Evolutionary conservation across 2,888 invertebrate species (phyloP).

Genomic region (Andricus quercusramuli): DNA sequence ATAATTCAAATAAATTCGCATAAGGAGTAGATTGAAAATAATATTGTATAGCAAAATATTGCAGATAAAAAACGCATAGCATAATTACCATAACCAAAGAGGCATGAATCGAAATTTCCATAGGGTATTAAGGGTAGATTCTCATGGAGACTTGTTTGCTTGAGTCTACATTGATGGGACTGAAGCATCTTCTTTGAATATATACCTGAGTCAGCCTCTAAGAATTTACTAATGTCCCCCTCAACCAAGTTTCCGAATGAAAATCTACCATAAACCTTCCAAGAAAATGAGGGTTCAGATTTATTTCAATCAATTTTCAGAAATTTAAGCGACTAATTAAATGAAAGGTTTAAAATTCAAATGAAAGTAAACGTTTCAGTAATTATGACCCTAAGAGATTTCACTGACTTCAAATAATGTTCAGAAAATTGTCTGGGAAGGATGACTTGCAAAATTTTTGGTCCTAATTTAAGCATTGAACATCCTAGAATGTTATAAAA

Average conservation of each 20-base stretch:
- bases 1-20: background rate
- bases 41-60: background rate
- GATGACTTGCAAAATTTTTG: too few species aligned
- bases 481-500: too few species aligned
- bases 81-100: background rate
- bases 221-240: background rate
- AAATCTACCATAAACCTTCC: background rate
- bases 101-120: background rate
- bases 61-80: background rate
- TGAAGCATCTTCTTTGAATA: background rate
- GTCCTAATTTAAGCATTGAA: too few species aligned
- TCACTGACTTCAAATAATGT: too few species aligned
- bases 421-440: too few species aligned
- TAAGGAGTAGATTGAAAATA: background rate
- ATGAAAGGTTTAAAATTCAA: too few species aligned
- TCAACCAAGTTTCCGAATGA: background rate
- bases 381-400: too few species aligned
- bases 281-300: background rate
- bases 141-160: background rate
- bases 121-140: background rate
- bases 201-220: slow-evolving; percentile 9
- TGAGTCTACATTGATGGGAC: background rate
- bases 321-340: too few species aligned
- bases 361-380: too few species aligned
- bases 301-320: too few species aligned